A percentile compares a stretch with the other conserved stretches of the same genome.
Evolutionary conservation across 2,797 vertebrate genomes (phyloP).

Genomic region (Euthynnus affinis): DNA sequence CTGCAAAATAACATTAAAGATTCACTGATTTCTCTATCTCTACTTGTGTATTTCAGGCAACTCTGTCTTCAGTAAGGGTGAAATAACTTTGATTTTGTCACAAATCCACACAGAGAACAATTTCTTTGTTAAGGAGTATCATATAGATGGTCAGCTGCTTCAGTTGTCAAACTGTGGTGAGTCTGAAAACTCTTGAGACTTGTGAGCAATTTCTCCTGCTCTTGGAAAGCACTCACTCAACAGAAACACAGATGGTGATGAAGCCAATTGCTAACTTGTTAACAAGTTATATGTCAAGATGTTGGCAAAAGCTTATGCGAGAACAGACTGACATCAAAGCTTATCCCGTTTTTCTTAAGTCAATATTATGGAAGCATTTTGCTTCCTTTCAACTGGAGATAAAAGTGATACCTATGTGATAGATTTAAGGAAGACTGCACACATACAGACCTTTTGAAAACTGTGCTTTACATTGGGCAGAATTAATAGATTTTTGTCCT

Average conservation of each 20-base stretch:
- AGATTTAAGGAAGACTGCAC: background rate
- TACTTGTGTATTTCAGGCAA: background rate
- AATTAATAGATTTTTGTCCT: background rate
- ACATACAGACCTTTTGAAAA: no score
- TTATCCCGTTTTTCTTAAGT: no score
- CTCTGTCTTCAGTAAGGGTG: background rate
- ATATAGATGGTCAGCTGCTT: background rate
- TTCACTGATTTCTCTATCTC: background rate
- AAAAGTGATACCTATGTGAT: background rate
- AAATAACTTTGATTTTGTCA: background rate
- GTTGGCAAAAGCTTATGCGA: no score
- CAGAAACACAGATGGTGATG: no score
- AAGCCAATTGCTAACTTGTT: background rate
- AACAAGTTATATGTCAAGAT: no score
- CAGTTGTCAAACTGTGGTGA: background rate
- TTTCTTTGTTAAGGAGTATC: background rate
- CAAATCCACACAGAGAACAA: background rate
- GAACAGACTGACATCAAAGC: no score
- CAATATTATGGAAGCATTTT: no score
- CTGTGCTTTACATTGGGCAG: no score
- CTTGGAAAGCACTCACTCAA: background rate
- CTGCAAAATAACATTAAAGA: constrained; percentile 64
- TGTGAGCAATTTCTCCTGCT: no score
- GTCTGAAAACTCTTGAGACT: background rate
- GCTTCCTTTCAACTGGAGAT: background rate